These are phyloP conservation scores for Vollenhovia emeryi DNA, from an alignment of 1,140 invertebrate genomes.

Conservation along the genomic window DNA sequence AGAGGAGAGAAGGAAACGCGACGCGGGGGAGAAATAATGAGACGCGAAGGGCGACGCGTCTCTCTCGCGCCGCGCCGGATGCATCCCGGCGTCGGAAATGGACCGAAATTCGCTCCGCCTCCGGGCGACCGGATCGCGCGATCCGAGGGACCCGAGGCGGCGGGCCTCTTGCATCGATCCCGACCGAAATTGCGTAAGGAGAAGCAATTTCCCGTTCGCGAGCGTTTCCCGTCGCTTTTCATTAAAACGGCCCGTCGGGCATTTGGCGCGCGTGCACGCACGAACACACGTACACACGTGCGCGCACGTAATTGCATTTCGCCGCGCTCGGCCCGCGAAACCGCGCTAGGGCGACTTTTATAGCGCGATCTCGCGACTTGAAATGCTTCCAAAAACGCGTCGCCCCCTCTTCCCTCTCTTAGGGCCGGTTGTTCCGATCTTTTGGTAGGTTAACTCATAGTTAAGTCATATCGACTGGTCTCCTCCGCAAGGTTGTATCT, in stretches of 20 bases:
- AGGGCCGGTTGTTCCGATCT: too few relatives aligned
- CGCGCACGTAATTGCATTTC: slow-evolving; percentile 31
- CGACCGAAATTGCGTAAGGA: slow-evolving; percentile 16
- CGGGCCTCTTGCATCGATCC: slow-evolving; percentile 33
- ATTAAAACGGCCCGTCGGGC: slow-evolving; percentile 20
- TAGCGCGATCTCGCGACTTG: slow-evolving; percentile 26
- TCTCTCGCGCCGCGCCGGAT: background rate
- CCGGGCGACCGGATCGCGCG: background rate
- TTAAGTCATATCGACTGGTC: too few relatives aligned
- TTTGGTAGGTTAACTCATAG: too few relatives aligned
- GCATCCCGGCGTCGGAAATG: too few relatives aligned
- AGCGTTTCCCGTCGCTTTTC: slow-evolving; percentile 26
- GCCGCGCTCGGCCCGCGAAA: slow-evolving; percentile 9
- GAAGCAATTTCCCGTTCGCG: slow-evolving; percentile 19
- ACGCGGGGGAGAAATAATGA: background rate
- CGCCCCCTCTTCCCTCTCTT: background rate
- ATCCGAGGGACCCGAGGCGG: background rate
- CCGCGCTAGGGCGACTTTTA: slow-evolving; percentile 35
- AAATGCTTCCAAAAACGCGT: slow-evolving; percentile 34
- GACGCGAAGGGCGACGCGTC: too few relatives aligned
- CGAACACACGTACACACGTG: background rate
- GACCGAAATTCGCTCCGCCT: background rate
- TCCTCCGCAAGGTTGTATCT: too few relatives aligned
- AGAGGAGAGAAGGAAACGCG: background rate
- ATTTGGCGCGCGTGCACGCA: background rate